Conservation (phyloP, 2,797 vertebrate genomes). For the Arnoldichthys spilopterus region DNA sequence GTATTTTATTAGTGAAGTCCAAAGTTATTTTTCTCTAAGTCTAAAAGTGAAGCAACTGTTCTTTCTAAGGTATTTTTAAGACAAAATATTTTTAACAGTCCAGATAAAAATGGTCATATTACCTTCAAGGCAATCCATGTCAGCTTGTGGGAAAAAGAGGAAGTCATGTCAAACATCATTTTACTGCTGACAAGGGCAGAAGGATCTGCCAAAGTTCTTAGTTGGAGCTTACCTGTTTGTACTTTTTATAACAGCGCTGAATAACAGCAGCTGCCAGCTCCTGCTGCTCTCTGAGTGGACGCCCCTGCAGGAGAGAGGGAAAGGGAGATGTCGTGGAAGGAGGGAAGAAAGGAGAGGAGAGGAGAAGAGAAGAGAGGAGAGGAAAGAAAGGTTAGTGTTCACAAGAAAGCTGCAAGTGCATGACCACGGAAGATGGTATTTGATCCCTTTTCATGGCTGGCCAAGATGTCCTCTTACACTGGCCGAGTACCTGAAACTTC, state of each 20-base stretch:
- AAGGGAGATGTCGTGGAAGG: slow-evolving; percentile 39
- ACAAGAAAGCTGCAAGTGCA: slow-evolving; percentile 41
- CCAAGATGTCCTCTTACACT: slow-evolving; percentile 50
- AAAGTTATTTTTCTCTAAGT: neutral
- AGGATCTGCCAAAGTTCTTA: neutral
- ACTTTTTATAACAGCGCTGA: slow-evolving; percentile 98
- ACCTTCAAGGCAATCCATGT: slow-evolving; percentile 97
- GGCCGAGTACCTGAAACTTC: slow-evolving; percentile 33
- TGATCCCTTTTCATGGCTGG: slow-evolving; percentile 50
- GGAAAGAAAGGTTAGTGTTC: slow-evolving; percentile 51
- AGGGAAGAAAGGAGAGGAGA: slow-evolving; percentile 52
- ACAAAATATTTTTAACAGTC: neutral
- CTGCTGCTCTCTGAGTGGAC: slow-evolving; percentile 93
- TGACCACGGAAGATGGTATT: slow-evolving; percentile 56
- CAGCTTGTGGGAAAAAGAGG: slow-evolving; percentile 86
- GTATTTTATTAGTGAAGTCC: neutral
- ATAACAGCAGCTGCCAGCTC: slow-evolving; percentile 96
- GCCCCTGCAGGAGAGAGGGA: slow-evolving; percentile 58
- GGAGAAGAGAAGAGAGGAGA: slow-evolving; percentile 31
- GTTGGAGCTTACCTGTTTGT: slow-evolving; percentile 90
- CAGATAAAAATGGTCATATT: slow-evolving; percentile 64
- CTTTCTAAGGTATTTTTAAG: neutral
- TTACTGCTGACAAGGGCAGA: slow-evolving; percentile 24
- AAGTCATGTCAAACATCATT: slow-evolving; percentile 17
- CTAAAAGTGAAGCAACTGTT: neutral